A percentile compares a stretch with the other conserved stretches of the same genome.
phyloP scores from a whole-genome alignment of 1,140 invertebrate genomes.

The Augochlora pura region DNA sequence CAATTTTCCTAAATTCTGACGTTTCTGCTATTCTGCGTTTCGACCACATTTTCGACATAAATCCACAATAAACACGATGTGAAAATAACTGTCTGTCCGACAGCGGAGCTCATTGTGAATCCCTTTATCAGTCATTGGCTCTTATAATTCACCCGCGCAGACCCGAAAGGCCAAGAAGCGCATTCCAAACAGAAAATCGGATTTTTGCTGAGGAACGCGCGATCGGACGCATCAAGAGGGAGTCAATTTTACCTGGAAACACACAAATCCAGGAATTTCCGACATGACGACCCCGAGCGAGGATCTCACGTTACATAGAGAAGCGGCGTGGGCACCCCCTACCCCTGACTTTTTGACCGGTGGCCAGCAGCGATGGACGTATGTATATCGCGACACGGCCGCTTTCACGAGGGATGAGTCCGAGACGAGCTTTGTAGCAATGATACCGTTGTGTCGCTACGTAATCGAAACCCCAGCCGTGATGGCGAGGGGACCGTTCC shows the following conservation, averaged over 20 bases:
- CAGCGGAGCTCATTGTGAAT: too few relatives aligned
- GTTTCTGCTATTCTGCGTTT: too few relatives aligned
- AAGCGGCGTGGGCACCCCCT: constrained; percentile 24
- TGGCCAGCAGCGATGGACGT: constrained; percentile 40
- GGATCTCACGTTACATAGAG: constrained; percentile 54
- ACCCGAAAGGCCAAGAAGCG: background rate
- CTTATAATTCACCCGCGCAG: background rate
- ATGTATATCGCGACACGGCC: constrained; percentile 5
- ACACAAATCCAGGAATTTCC: constrained; percentile 50
- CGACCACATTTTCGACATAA: too few relatives aligned
- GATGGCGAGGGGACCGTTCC: constrained; percentile 53
- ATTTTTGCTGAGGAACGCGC: background rate
- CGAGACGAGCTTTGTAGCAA: constrained; percentile 67
- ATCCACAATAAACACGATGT: too few relatives aligned
- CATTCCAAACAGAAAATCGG: background rate
- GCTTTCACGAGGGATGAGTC: constrained; percentile 30
- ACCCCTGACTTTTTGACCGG: constrained; percentile 20
- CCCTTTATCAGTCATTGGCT: too few relatives aligned
- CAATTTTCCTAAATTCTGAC: too few relatives aligned
- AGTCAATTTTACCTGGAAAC: constrained; percentile 7
- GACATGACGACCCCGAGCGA: constrained; percentile 13
- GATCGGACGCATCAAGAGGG: background rate
- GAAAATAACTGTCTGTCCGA: too few relatives aligned
- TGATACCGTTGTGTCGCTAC: constrained; percentile 68
- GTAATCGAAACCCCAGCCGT: constrained; percentile 65